Evolutionary conservation across 2,797 vertebrate species (phyloP).

Genomic region (Simalia tracyae): DNA sequence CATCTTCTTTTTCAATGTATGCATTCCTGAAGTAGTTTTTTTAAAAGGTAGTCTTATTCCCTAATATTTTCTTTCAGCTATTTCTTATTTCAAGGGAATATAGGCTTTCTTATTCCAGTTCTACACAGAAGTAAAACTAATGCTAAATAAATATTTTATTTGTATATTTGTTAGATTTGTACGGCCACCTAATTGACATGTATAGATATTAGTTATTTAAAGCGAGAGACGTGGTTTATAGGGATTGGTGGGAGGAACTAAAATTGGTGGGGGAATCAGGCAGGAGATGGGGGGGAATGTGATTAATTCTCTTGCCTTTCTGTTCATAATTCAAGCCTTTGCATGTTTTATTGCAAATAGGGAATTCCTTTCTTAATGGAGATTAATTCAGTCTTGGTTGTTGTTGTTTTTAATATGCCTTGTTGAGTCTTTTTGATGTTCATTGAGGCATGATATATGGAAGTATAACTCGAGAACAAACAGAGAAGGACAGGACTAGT

Average conservation of each 20-base stretch:
- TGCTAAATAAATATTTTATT: not conserved
- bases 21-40: not conserved
- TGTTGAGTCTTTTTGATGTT: not conserved
- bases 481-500: not conserved
- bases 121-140: not conserved
- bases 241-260: not conserved
- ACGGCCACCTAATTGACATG: not conserved
- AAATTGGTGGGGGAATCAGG: not conserved
- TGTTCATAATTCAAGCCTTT: not conserved
- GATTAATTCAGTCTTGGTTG: not conserved
- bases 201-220: not conserved
- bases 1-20: not conserved
- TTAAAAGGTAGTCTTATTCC: not conserved
- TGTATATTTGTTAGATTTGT: not conserved
- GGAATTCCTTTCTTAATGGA: not conserved
- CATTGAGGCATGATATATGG: not conserved
- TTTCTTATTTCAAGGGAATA: not conserved
- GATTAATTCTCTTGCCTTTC: not conserved
- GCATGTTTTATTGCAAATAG: not conserved
- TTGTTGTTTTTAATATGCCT: not conserved
- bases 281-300: not conserved
- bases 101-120: not conserved
- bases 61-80: not conserved
- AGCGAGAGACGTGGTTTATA: not conserved
- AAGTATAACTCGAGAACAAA: not conserved